Evolutionary conservation across 2,888 invertebrate genomes (phyloP), one percentile per base, ranked within the genome.

Genomic region (Drosophila melanosoma): DNA sequence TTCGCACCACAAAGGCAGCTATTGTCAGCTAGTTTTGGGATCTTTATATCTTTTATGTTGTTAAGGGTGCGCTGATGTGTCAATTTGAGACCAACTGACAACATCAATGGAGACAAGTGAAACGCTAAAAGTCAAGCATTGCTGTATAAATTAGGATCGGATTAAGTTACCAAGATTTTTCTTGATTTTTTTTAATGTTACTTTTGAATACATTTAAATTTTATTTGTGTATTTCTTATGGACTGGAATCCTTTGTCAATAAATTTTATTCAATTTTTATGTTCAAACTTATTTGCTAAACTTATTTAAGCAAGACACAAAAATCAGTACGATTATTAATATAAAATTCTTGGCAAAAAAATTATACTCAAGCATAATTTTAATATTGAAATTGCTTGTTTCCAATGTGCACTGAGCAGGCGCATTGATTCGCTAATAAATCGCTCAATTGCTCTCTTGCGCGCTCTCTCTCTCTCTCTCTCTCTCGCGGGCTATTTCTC

Each of bases 391-490:
- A 36, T 36, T 40, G 48, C n/a, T 42, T 29, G 11, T 38, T 26
- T 33, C 70, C 80, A 77, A 66, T 77, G 77, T 77, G 60, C 80
- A 57, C 32, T 49, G 70, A 58, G 61, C 74, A 64, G 69, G 72
- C 82, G 80, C 80, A 59, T 57, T 80, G 54, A 71, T 71, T 65
- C 59, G 61, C 57, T 70, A 59, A 59, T 57, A 75, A 60, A 58
- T 74, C 57, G 65, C 61, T 60, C 54, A 26, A 40, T 42, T 36
- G 32, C 54, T 48, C 45, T 45, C 45, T 20, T 23, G 23, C 15
- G 20, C 15, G 2, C n/a, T 1, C 45, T 4, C n/a, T n/a, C n/a
- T n/a, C n/a, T n/a, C n/a, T 1, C 45, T 4, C n/a, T 1, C 45
- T 4, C 32, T 52, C 32, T 12, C 32, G 5, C 12, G 6, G n/a